phyloP scores from a whole-genome alignment of 2,113 vertebrate genomes.

The Craseonycteris thonglongyai region DNA sequence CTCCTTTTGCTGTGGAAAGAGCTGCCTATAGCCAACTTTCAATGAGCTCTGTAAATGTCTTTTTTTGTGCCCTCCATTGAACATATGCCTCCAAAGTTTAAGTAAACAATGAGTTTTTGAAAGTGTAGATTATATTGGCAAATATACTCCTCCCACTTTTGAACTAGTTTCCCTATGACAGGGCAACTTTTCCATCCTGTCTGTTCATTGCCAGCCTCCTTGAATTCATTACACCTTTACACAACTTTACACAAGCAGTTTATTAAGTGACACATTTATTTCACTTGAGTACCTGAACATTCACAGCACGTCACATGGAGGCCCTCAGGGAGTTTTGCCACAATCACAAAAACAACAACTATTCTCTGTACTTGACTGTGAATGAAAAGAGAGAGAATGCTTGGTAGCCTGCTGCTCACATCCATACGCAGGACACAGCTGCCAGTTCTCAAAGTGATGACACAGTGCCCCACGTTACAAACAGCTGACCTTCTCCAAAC shows the following conservation, averaged over 20 bases:
- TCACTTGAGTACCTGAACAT: background rate
- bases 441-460: background rate
- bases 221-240: background rate
- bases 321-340: background rate
- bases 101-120: background rate
- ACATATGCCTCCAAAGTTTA: background rate
- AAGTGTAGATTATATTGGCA: background rate
- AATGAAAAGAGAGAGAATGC: background rate
- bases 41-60: constrained; percentile 14
- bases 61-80: background rate
- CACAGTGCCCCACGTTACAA: background rate
- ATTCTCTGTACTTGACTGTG: background rate
- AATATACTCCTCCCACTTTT: constrained; percentile 1
- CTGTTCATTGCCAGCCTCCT: background rate
- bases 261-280: background rate
- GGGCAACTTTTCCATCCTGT: background rate
- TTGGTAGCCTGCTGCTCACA: background rate
- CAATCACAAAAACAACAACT: background rate
- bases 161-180: background rate
- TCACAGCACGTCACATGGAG: background rate
- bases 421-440: background rate
- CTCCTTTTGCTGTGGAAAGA: background rate
- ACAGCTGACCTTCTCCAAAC: background rate
- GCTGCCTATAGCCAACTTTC: constrained; percentile 2
- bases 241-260: background rate